These are phyloP conservation scores for Drosophila monieri DNA, from an alignment of 2,888 invertebrate species.

Conservation along the genomic window DNA sequence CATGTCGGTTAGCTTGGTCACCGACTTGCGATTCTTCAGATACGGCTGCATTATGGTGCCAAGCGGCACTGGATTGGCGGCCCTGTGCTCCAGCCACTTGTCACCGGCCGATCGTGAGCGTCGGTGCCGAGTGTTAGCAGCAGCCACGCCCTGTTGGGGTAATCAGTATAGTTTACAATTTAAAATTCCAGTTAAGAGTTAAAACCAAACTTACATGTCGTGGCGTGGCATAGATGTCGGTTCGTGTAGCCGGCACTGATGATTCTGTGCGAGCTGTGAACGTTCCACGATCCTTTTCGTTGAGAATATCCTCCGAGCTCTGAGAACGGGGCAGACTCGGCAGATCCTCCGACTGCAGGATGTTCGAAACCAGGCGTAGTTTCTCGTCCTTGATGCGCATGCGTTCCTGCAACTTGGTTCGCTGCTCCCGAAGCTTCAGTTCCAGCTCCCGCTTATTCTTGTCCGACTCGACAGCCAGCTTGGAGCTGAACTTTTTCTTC, in stretches of 20 bases:
- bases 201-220: constrained; percentile 58
- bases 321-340: constrained; percentile 75
- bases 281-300: constrained; percentile 63
- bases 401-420: constrained; percentile 85
- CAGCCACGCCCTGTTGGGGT: constrained; percentile 87
- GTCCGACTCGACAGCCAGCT: constrained; percentile 90
- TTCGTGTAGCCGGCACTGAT: constrained; percentile 63
- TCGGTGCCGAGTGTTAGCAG: constrained; percentile 89
- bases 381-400: constrained; percentile 87
- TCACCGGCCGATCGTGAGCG: constrained; percentile 92
- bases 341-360: constrained; percentile 85
- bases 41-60: constrained; percentile 96
- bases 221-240: constrained; percentile 73
- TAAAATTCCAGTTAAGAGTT: too few species aligned
- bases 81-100: constrained; percentile 95
- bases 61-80: constrained; percentile 90
- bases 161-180: too few species aligned
- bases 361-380: constrained; percentile 86
- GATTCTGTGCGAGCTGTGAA: constrained; percentile 64
- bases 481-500: constrained; percentile 87
- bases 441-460: constrained; percentile 90
- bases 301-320: constrained; percentile 79
- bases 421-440: constrained; percentile 86
- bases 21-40: constrained; percentile 92
- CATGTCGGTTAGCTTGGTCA: constrained; percentile 91